Evolutionary conservation across 2,888 invertebrate genomes (phyloP).

Genomic region (Flexamia atlantica): DNA sequence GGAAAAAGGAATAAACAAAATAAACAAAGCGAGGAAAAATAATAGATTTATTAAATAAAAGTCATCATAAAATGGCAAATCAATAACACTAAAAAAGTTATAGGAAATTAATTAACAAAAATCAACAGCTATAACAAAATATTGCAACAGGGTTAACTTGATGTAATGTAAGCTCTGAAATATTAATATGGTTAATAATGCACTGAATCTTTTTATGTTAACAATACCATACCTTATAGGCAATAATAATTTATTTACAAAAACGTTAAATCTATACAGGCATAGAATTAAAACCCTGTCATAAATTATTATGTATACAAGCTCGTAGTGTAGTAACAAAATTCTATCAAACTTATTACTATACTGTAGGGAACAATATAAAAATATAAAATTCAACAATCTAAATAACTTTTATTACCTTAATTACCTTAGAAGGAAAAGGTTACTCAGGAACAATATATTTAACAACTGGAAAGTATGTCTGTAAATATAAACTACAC

Average conservation of each 20-base stretch:
- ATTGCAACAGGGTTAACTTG: conserved; percentile 12
- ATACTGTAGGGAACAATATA: conserved; percentile 40
- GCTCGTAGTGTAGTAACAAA: neutral
- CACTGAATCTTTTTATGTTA: neutral
- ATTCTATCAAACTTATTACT: conserved; percentile 30
- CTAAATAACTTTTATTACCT: conserved; percentile 28
- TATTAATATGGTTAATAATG: conserved; percentile 25
- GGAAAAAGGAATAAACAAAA: neutral
- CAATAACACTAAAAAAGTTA: conserved; percentile 18
- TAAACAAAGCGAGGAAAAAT: neutral
- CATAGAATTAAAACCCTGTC: conserved; percentile 22
- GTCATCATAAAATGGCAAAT: neutral
- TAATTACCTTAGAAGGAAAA: conserved; percentile 26
- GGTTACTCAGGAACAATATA: conserved; percentile 52
- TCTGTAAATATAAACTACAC: neutral
- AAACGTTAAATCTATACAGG: conserved; percentile 29
- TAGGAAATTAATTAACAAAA: conserved; percentile 9
- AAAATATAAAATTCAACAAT: conserved; percentile 58
- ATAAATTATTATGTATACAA: conserved; percentile 22
- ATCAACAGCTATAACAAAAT: conserved; percentile 25
- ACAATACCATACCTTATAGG: neutral
- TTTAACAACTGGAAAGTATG: neutral
- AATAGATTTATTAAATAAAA: conserved; percentile 24
- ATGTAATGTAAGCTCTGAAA: neutral
- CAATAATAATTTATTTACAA: neutral